Base-by-base conservation (phyloP, 2,797 vertebrate genomes). In the Chromobotia macracanthus region DNA sequence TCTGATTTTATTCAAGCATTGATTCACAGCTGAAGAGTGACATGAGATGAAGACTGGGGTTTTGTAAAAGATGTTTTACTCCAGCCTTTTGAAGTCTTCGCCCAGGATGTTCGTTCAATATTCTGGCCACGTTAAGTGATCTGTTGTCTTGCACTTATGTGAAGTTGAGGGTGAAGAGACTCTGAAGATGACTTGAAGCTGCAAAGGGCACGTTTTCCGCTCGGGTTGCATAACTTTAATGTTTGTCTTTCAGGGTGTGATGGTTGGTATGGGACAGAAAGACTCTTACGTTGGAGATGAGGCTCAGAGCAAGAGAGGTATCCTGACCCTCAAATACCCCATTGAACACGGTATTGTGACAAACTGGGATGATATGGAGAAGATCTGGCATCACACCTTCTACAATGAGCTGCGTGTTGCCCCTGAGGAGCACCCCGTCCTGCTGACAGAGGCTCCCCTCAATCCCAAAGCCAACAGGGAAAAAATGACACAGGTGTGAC, bases 201-300 rank as follows among this genome's bases (percentile, higher is more conserved):
- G 4, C 4, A 4, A 28, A 28, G 28, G 4, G 28, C 28, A 28
- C 1, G 28, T 28, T 28, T 1, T 2, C 28, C 4, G 28, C 4
- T 28, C 4, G 1, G 28, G 28, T 1, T 28, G 28, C 28, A 28
- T 28, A 1, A 28, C 28, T n/a, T 1, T 28, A 28, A 28, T 28
- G 28, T 28, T 28, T 28, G 28, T 72, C 21, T 35, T 56, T 1
- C 75, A 99, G 97, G 97, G 97, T 78, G 95, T 98, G 85, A 99
- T 99, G 97, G 98, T 99, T 75, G 97, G 97, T 23, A 99, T 99
- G 98, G 97, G 98, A 72, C 98, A 99, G 92, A 99, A 99, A 46
- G 97, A 99, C 87, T 96, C 95, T 75, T 99, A 99, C 0, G 97
- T 99, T 55, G 98, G 98, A 58, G 97, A 99, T 0, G 97, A 99